Base-by-base conservation (phyloP, 1,140 invertebrate genomes). In the Drosophila sechellia region DNA sequence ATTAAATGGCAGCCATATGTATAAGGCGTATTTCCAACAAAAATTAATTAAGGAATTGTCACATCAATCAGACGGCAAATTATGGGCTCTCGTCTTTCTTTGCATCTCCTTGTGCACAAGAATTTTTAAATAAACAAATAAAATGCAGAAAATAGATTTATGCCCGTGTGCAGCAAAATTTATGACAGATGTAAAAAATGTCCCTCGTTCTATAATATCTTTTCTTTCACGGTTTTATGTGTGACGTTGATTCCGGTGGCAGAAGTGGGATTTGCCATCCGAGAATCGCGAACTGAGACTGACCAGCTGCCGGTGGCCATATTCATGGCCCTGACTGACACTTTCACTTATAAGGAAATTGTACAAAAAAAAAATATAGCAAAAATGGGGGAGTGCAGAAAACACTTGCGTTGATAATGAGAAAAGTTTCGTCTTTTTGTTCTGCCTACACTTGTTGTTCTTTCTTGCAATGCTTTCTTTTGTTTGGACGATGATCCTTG, bases 81-180 rank as follows among this genome's bases (percentile, higher is more conserved):
- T 86, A 75, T 75, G 72, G 72, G 61, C 56, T 55, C 64, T 57
- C 56, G 43, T 42, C 49, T 27, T 17, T 57, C 53, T 66, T 39
- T 73, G 65, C 15, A 56, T 25, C 48, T 40, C n/a, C 12, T 22
- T 46, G 17, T n/a, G 53, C 34, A 61, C 35, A 84, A 53, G 72
- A 85, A 85, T 86, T 87, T 72, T 78, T 46, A 81, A 86, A 86
- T 87, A 86, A 86, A 86, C 83, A 86, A 86, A 86, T 86, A 86
- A 86, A 86, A 87, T 86, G 83, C 83, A 79, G 71, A 78, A 89
- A 86, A 86, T 86, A 86, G 83, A 86, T 86, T 86, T 86, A 87
- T 77, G 74, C 55, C 20, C 71, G 65, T 76, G 57, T 83, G 46
- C 77, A 58, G 55, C 52, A 20, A 76, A 86, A 86, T 87, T 86